Evolutionary conservation across 53 echinoderm and acorn worm genomes (phyloP).

Genomic region (Arbacia lixula): DNA sequence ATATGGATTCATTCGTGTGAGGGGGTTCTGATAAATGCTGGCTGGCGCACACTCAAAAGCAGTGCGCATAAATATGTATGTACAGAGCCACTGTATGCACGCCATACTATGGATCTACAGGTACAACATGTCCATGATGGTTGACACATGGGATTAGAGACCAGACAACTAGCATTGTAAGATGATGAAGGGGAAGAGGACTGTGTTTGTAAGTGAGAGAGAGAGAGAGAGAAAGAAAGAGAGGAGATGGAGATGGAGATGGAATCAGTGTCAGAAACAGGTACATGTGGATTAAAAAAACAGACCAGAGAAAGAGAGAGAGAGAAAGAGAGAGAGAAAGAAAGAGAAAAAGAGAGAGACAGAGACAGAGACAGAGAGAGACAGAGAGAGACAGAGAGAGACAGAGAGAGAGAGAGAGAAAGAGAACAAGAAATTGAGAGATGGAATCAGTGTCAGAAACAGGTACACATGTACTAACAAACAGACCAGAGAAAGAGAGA

Average conservation of each 20-base stretch:
- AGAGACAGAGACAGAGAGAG: neutral
- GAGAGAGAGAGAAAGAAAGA: neutral
- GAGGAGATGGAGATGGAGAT: neutral
- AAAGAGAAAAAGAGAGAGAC: constrained; percentile 7
- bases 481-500: constrained; percentile 2
- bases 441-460: neutral
- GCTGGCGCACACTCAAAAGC: constrained; percentile 18
- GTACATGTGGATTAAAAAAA: neutral
- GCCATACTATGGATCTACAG: constrained; percentile 7
- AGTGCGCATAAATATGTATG: constrained; percentile 18
- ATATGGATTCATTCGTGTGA: constrained; percentile 30
- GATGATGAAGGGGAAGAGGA: neutral
- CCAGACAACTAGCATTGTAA: neutral
- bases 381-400: neutral
- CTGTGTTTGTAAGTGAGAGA: neutral
- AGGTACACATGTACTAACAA: neutral
- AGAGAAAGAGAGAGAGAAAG: neutral
- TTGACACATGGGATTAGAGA: constrained; percentile 12
- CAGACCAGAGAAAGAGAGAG: neutral
- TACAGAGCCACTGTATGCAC: constrained; percentile 16
- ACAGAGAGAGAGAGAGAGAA: constrained; percentile 18
- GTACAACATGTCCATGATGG: constrained; percentile 1
- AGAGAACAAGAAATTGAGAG: neutral
- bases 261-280: neutral
- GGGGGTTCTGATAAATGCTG: neutral